These are phyloP conservation scores for Syngnathoides biaculeatus DNA, from an alignment of 2,113 vertebrate species.

Conservation along the genomic window DNA sequence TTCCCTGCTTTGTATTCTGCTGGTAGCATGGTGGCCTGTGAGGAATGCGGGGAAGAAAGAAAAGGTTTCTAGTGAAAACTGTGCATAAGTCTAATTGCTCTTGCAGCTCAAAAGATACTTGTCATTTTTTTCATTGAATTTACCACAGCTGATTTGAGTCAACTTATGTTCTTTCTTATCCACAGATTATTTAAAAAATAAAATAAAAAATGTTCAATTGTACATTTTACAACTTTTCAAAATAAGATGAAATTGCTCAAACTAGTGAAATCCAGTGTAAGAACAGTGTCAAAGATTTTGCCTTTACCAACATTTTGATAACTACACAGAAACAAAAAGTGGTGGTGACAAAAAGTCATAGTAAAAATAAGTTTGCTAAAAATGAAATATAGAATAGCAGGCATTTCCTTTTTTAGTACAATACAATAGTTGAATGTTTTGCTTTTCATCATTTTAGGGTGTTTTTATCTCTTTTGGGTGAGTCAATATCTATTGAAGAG, in stretches of 20 bases:
- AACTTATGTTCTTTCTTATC: not conserved
- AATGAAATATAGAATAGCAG: not conserved
- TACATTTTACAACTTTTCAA: not conserved
- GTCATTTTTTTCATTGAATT: not conserved
- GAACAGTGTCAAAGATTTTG: not conserved
- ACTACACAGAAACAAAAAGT: not conserved
- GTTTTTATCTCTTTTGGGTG: too few relatives aligned
- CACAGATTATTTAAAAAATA: too few relatives aligned
- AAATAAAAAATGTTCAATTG: not conserved
- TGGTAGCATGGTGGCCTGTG: constrained; percentile 87
- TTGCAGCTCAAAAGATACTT: not conserved
- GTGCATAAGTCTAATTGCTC: not conserved
- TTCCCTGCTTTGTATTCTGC: constrained; percentile 91
- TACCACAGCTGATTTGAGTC: not conserved
- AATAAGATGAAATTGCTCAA: not conserved
- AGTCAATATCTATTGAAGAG: too few relatives aligned
- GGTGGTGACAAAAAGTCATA: not conserved
- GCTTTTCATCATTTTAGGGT: not conserved
- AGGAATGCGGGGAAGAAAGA: not conserved
- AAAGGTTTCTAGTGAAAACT: not conserved
- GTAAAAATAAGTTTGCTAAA: not conserved
- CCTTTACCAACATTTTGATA: not conserved
- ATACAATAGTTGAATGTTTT: not conserved
- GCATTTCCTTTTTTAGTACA: not conserved
- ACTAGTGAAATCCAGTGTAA: not conserved